A percentile compares a stretch with the other conserved stretches of the same genome.
Evolutionary conservation across 2,113 vertebrate species (phyloP).

Genomic region (Nicator chloris): DNA sequence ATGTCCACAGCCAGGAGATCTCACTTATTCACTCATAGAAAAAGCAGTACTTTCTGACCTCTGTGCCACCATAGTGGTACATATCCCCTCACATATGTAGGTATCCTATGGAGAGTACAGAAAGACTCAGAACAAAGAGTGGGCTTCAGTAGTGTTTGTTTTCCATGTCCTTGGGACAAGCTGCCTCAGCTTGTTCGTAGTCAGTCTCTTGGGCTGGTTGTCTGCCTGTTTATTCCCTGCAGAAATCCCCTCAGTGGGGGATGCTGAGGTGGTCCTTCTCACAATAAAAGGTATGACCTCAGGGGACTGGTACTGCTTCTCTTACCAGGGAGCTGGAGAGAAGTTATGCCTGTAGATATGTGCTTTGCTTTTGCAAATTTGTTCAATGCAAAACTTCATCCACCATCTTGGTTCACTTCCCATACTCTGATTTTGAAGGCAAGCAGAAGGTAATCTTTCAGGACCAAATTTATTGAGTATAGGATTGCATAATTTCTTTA

Average conservation of each 20-base stretch:
- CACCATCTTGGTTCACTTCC: not conserved
- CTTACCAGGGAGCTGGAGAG: not conserved
- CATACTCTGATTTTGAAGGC: not conserved
- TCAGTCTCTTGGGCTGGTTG: not conserved
- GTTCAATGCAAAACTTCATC: not conserved
- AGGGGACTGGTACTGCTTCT: not conserved
- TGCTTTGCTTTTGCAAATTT: not conserved
- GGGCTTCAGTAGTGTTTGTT: not conserved
- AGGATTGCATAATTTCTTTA: not conserved
- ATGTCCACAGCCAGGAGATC: not conserved
- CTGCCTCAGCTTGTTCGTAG: not conserved
- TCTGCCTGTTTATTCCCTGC: not conserved
- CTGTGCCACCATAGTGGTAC: not conserved
- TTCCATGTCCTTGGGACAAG: not conserved
- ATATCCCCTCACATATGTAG: not conserved
- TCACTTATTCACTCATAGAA: not conserved
- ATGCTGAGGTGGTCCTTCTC: not conserved
- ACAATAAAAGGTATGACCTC: not conserved
- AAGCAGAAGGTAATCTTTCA: not conserved
- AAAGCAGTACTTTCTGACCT: not conserved
- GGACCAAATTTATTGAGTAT: not conserved
- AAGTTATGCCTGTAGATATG: not conserved
- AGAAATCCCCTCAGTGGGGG: not conserved
- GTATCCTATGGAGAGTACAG: not conserved
- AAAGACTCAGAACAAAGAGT: not conserved